Evolutionary conservation across 2,797 vertebrate species (phyloP).

Genomic region (Dicrostonyx torquatus): DNA sequence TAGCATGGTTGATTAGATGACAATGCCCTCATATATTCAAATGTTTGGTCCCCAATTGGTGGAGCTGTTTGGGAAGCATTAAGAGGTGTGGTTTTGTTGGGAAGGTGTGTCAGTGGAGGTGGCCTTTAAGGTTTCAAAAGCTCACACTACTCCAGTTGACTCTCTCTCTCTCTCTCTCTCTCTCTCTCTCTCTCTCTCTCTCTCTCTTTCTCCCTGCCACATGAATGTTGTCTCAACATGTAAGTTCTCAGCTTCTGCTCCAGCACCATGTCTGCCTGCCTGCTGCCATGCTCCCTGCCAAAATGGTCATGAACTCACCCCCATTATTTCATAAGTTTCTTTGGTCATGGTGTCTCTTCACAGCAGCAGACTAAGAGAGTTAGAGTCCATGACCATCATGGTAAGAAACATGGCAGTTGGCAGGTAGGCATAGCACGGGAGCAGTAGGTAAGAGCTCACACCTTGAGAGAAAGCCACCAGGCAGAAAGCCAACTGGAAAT

Average conservation of each 20-base stretch:
- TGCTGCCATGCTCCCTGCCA: not conserved
- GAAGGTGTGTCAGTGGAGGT: too few species aligned
- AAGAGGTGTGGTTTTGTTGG: not conserved
- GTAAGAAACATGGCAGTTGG: not conserved
- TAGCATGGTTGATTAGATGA: not conserved
- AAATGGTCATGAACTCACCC: not conserved
- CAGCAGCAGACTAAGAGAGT: not conserved
- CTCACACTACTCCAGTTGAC: not conserved
- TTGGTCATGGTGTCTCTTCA: not conserved
- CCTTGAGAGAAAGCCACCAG: not conserved
- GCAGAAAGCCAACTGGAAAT: not conserved
- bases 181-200: not conserved
- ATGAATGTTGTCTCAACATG: not conserved
- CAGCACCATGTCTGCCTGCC: not conserved
- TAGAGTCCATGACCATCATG: not conserved
- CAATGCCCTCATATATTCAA: not conserved
- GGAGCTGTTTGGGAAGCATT: not conserved
- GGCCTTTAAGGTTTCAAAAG: not conserved
- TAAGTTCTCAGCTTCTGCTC: not conserved
- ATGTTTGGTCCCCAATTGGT: not conserved
- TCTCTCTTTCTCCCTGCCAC: not conserved
- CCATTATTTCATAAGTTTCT: not conserved
- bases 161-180: not conserved
- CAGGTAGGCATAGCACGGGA: not conserved
- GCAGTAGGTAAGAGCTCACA: not conserved